phyloP scores from a whole-genome alignment of 2,888 invertebrate genomes.

The Patella ulyssiponensis region DNA sequence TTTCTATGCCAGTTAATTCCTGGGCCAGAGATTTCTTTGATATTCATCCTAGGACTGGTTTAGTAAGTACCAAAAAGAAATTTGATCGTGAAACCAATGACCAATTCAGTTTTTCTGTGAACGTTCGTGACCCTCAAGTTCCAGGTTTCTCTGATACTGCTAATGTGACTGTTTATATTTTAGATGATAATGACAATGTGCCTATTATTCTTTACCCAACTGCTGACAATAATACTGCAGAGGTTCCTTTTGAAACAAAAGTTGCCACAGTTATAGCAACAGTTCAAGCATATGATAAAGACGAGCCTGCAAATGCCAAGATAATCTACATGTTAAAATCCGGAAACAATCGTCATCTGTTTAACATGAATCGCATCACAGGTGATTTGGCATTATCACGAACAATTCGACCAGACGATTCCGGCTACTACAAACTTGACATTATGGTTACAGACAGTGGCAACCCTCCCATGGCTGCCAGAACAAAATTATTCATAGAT shows the following conservation, averaged over 20 bases:
- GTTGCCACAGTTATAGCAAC: slow-evolving; percentile 70
- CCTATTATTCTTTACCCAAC: slow-evolving; percentile 75
- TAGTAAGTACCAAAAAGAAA: slow-evolving; percentile 86
- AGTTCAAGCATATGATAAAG: slow-evolving; percentile 90
- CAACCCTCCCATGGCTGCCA: slow-evolving; percentile 46
- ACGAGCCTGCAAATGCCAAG: slow-evolving; percentile 91
- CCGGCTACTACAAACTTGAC: slow-evolving; percentile 48
- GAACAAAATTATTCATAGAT: slow-evolving; percentile 42
- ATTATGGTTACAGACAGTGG: slow-evolving; percentile 59
- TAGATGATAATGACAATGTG: slow-evolving; percentile 96
- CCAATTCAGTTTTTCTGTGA: slow-evolving; percentile 87
- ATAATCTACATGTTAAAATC: slow-evolving; percentile 93
- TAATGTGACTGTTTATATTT: slow-evolving; percentile 92
- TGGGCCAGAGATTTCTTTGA: slow-evolving; percentile 75
- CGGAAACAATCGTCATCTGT: slow-evolving; percentile 72
- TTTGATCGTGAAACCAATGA: slow-evolving; percentile 87
- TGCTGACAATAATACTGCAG: slow-evolving; percentile 54
- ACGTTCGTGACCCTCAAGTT: slow-evolving; percentile 83
- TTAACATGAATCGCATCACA: slow-evolving; percentile 69
- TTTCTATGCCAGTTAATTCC: slow-evolving; percentile 29
- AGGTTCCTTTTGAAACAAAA: slow-evolving; percentile 54
- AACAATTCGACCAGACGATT: slow-evolving; percentile 51
- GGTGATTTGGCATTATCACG: slow-evolving; percentile 69
- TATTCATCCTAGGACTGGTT: slow-evolving; percentile 82
- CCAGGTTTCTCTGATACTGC: slow-evolving; percentile 84